Base-by-base conservation (phyloP, 2,113 vertebrate genomes). In the Silurus asotus region DNA sequence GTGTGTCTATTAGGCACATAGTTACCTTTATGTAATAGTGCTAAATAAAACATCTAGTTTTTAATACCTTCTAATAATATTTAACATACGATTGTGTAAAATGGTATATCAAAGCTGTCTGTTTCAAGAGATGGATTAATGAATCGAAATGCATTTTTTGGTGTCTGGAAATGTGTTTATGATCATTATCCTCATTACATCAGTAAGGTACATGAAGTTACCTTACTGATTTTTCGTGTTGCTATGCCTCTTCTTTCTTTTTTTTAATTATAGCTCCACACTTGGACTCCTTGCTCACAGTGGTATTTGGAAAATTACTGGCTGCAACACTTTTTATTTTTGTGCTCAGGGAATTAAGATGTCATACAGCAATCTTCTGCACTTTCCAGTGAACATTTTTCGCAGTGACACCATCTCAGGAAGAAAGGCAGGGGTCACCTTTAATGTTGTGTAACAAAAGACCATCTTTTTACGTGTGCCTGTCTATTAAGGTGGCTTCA, bases 361-460 rank as follows among this genome's bases (percentile, higher is more conserved):
- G 92, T 93, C 28, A 86, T 87, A 87, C 83, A 88, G 88, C 90
- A 90, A 89, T 92, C 91, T 91, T 89, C 91, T 84, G 91, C 78
- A 91, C 81, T 88, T 89, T 87, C 87, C 88, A 89, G 88, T 91
- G 91, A 94, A 92, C 89, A 92, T 89, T 91, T 90, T 94, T 90
- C 91, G 87, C 86, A 90, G 86, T 88, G 84, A 88, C 88, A 91
- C 88, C 89, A 90, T 93, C 93, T 89, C 76, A 51, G 76, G 87
- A 89, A 92, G 92, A 93, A 94, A 94, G 84, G 89, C 79, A 37
- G 80, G 85, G 93, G 94, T 94, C 94, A 94, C 93, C 92, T 94
- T 94, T 93, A 93, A 93, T 94, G 90, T 90, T 90, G 87, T 82
- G 87, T 92, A 94, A 94, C 92, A 94, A 94, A 94, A 93, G 92